Percentiles rank a stretch among this genome's conserved stretches.
phyloP scores from a whole-genome alignment of 2,797 vertebrate genomes.

The Myotis findleyi region DNA sequence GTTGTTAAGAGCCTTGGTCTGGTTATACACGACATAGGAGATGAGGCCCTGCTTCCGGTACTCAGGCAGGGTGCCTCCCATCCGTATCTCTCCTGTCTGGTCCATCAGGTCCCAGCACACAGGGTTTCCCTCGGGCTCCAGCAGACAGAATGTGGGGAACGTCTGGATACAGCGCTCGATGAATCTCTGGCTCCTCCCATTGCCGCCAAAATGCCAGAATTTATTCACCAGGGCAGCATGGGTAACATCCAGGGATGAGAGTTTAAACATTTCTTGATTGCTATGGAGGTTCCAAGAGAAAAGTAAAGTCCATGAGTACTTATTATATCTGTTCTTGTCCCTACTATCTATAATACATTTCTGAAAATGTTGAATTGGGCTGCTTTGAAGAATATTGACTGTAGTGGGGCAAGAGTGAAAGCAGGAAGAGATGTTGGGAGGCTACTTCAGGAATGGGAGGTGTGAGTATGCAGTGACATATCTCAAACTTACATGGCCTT shows the following conservation, averaged over 20 bases:
- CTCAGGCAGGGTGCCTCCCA: slow-evolving; percentile 30
- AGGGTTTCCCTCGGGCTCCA: slow-evolving; percentile 22
- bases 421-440: not conserved
- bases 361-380: not conserved
- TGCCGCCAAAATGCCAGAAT: slow-evolving; percentile 63
- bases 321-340: not conserved
- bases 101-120: not conserved
- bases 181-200: slow-evolving; percentile 51
- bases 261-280: slow-evolving; percentile 56
- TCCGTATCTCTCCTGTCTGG: not conserved
- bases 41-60: slow-evolving; percentile 38
- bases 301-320: not conserved
- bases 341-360: not conserved
- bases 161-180: slow-evolving; percentile 41
- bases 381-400: not conserved
- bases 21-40: not conserved
- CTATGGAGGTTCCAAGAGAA: slow-evolving; percentile 33
- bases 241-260: slow-evolving; percentile 42
- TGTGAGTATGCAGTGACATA: not conserved
- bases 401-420: not conserved
- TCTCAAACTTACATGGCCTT: slow-evolving; percentile 67
- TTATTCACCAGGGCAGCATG: slow-evolving; percentile 51
- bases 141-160: slow-evolving; percentile 45
- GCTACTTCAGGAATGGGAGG: not conserved
- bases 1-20: not conserved